Evolutionary conservation across 1,140 invertebrate genomes (phyloP).

Genomic region (Saccostrea cuccullata): DNA sequence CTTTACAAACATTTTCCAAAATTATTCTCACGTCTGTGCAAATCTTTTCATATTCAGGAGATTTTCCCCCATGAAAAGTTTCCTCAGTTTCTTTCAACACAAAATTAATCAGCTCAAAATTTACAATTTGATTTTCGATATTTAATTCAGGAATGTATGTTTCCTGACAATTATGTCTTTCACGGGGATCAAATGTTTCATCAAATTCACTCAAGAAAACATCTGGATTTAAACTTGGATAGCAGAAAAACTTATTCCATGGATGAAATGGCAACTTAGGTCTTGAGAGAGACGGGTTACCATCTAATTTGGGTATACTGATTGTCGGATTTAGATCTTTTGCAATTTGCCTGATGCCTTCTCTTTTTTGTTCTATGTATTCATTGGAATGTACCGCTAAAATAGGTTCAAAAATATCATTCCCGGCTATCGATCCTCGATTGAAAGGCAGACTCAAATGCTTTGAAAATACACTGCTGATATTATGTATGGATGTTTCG

Average conservation of each 20-base stretch:
- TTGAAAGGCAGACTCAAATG: no score
- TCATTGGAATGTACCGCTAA: constrained; percentile 29
- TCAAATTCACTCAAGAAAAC: neutral
- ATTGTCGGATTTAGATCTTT: neutral
- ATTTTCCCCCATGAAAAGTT: neutral
- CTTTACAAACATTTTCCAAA: neutral
- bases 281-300: neutral
- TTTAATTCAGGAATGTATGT: neutral
- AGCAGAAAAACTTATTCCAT: neutral
- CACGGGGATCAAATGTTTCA: neutral
- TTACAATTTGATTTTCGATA: neutral
- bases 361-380: constrained; percentile 12
- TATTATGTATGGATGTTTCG: no score
- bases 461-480: no score
- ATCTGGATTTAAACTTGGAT: neutral
- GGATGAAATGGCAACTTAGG: neutral
- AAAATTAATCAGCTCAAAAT: neutral
- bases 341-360: neutral
- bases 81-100: neutral
- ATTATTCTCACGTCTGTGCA: neutral
- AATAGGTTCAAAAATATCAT: neutral
- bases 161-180: neutral
- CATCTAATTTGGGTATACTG: neutral
- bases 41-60: neutral
- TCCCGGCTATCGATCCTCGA: no score